Evolutionary conservation across 2,888 invertebrate genomes (phyloP), one percentile per base, ranked within the genome.

Genomic region (Lacanobia oleracea): DNA sequence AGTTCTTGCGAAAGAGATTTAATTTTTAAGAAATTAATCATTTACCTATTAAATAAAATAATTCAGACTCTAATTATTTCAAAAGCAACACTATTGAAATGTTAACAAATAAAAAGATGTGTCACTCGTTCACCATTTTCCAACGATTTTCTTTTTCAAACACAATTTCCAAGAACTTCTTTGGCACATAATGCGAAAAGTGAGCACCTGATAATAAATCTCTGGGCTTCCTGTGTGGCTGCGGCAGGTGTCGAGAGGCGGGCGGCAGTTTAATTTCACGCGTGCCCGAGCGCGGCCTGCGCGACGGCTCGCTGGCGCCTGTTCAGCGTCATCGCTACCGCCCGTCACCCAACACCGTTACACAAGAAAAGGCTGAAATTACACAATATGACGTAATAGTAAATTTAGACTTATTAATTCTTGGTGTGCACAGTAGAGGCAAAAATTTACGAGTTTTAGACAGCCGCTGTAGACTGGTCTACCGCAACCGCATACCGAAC

Each of bases 231-330:
- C 57, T 57, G 62, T 72, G 64, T n/a, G 60, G 59, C 59, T 23
- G 12, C 21, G 60, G 56, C 76, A 79, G 72, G 79, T 83, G 83
- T 56, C 37, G 72, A 85, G 65, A 77, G 69, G 76, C 75, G 79
- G 67, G 74, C 74, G 60, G 75, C 57, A 75, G 70, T 81, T 86
- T 87, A 86, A 89, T 89, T 89, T 86, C 84, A 88, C 86, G 89
- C 88, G 75, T 79, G 79, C 57, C 70, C 74, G 64, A 75, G 67
- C 75, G 65, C 60, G 66, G n/a, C 60, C 62, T 67, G 68, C 69
- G 50, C 21, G 18, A n/a, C n/a, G 10, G 57, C n/a, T 9, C 23
- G 60, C 45, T 59, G 64, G 74, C 82, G 77, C 83, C 81, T 75
- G 71, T 79, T 69, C 83, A 62, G 18, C 73, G 50, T 64, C 73